phyloP scores from a whole-genome alignment of 1,140 invertebrate genomes.

The Philotrypesis tridentata region DNA sequence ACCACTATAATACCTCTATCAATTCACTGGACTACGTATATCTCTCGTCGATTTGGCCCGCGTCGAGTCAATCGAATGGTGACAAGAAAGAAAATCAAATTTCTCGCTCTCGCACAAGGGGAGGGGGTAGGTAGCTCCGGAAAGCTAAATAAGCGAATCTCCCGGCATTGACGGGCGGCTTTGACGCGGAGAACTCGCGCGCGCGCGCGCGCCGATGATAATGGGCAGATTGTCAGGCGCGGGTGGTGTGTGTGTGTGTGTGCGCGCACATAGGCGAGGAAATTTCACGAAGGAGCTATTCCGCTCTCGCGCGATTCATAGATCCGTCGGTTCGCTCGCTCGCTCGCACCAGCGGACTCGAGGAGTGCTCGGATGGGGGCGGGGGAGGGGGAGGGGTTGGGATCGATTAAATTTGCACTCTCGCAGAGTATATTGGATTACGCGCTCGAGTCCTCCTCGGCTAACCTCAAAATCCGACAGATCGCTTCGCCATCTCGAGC shows the following conservation, averaged over 20 bases:
- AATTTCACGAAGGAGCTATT: conserved; percentile 7
- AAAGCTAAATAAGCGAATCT: conserved; percentile 34
- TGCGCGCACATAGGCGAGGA: background rate
- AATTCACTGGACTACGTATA: too few relatives aligned
- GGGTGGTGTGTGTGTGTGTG: too few relatives aligned
- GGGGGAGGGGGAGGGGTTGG: too few relatives aligned
- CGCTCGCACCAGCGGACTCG: background rate
- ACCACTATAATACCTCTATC: too few relatives aligned
- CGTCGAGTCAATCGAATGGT: too few relatives aligned
- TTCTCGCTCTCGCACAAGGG: too few relatives aligned
- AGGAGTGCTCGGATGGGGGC: background rate
- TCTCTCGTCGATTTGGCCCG: too few relatives aligned
- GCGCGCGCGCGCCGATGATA: background rate
- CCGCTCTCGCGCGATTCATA: background rate
- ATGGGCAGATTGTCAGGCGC: background rate
- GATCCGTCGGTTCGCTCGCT: background rate
- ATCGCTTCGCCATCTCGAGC: conserved; percentile 38
- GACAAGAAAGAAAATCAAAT: too few relatives aligned
- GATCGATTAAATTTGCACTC: conserved; percentile 45
- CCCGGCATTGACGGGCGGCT: conserved; percentile 6
- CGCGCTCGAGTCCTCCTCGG: conserved; percentile 12
- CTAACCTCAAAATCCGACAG: conserved; percentile 43
- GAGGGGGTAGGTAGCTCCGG: background rate
- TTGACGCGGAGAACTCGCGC: background rate
- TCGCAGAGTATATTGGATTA: conserved; percentile 38